Percentiles rank a stretch among this genome's conserved stretches.
Evolutionary conservation across 1,140 invertebrate species (phyloP).

Genomic region (Cyclargus thomasi): DNA sequence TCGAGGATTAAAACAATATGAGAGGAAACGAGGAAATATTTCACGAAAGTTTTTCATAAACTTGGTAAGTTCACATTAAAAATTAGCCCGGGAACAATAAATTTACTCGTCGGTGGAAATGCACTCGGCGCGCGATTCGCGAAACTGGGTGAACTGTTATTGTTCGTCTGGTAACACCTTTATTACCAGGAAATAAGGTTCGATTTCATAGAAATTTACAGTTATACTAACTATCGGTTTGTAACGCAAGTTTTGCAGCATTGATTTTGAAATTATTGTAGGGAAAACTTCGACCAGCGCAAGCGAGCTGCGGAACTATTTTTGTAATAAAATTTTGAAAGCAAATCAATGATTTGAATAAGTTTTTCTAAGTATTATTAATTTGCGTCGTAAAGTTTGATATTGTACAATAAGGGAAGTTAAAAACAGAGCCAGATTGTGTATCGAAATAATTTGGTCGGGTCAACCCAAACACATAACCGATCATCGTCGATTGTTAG

Average conservation of each 20-base stretch:
- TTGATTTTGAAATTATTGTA: background rate
- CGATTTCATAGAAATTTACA: too few species aligned
- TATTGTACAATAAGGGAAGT: too few species aligned
- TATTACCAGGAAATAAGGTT: too few species aligned
- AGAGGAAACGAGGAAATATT: background rate
- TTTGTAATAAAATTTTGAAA: background rate
- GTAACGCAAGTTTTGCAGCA: background rate
- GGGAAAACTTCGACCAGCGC: background rate
- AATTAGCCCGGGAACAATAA: conserved; percentile 19
- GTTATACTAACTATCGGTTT: background rate
- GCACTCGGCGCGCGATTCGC: background rate
- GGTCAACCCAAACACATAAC: too few species aligned
- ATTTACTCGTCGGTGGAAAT: conserved; percentile 6
- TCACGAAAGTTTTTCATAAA: background rate
- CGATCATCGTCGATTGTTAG: too few species aligned
- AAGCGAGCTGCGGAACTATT: background rate
- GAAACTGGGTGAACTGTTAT: too few species aligned
- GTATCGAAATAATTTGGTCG: too few species aligned
- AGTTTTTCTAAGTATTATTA: too few species aligned
- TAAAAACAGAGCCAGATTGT: too few species aligned
- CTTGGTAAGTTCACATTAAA: conserved; percentile 9
- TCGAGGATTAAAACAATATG: background rate
- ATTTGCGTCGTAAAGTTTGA: too few species aligned
- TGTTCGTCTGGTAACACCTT: too few species aligned
- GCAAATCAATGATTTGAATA: background rate